phyloP scores from a whole-genome alignment of 2,797 vertebrate species.

The Smutsia gigantea region DNA sequence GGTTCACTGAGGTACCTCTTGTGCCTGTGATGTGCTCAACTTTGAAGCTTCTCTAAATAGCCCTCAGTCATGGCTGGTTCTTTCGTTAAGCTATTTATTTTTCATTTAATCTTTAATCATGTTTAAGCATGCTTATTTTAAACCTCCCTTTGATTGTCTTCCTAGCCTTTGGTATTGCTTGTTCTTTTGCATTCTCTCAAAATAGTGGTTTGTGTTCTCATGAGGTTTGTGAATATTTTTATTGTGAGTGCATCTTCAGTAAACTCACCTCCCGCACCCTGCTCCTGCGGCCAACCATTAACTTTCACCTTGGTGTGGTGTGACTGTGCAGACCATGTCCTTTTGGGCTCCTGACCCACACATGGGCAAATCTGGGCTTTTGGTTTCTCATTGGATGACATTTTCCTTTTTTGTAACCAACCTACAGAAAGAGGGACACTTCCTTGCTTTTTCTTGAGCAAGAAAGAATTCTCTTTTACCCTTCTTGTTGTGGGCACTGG shows the following conservation, averaged over 20 bases:
- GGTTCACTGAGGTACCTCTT: neutral
- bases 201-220: neutral
- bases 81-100: neutral
- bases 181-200: neutral
- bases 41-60: neutral
- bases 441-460: neutral
- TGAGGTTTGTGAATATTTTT: neutral
- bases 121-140: neutral
- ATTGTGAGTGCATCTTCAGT: neutral
- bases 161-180: neutral
- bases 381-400: neutral
- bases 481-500: neutral
- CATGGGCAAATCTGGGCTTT: neutral
- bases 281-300: too few relatives aligned
- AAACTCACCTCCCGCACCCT: too few relatives aligned
- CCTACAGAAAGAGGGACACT: neutral
- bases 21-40: neutral
- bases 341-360: neutral
- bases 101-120: neutral
- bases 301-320: neutral
- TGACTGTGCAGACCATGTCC: neutral
- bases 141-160: neutral
- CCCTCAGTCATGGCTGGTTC: neutral
- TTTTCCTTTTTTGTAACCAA: neutral
- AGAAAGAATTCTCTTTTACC: neutral